These are phyloP conservation scores for Pherbina coryleti DNA, from an alignment of 2,888 invertebrate genomes.

Conservation along the genomic window DNA sequence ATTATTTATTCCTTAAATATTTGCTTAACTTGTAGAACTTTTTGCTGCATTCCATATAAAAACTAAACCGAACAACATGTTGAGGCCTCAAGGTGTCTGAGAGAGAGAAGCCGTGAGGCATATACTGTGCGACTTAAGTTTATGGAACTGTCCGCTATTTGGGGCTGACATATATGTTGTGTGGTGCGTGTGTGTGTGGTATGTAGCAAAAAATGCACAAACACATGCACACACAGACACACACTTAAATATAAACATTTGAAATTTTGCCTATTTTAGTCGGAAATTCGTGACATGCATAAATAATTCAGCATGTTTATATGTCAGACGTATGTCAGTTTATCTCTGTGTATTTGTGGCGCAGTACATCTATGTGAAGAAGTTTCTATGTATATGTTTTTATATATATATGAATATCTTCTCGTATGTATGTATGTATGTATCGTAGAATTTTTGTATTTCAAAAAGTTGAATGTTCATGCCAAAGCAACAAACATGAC, in stretches of 20 bases:
- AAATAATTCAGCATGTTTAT: slow-evolving; percentile 27
- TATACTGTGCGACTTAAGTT: no score
- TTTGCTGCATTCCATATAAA: no score
- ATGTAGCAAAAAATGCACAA: not conserved
- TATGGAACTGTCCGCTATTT: no score
- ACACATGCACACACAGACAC: not conserved
- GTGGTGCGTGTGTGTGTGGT: not conserved
- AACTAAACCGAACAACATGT: no score
- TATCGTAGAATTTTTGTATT: not conserved
- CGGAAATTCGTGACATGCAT: slow-evolving; percentile 31
- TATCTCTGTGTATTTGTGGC: not conserved
- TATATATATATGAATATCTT: no score
- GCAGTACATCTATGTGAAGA: not conserved
- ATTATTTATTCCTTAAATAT: no score
- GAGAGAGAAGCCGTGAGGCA: no score
- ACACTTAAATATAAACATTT: slow-evolving; percentile 12
- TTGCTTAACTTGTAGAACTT: no score
- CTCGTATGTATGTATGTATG: not conserved
- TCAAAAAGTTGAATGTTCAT: no score
- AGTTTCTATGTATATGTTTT: slow-evolving; percentile 3
- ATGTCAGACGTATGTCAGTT: not conserved
- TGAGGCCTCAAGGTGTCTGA: no score
- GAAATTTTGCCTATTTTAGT: slow-evolving; percentile 27
- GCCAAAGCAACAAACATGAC: no score
- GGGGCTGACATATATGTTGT: not conserved